A percentile compares a stretch with the other conserved stretches of the same genome.
Conservation (phyloP, 2,888 invertebrate genomes). For the Caenorhabditis angaria region DNA sequence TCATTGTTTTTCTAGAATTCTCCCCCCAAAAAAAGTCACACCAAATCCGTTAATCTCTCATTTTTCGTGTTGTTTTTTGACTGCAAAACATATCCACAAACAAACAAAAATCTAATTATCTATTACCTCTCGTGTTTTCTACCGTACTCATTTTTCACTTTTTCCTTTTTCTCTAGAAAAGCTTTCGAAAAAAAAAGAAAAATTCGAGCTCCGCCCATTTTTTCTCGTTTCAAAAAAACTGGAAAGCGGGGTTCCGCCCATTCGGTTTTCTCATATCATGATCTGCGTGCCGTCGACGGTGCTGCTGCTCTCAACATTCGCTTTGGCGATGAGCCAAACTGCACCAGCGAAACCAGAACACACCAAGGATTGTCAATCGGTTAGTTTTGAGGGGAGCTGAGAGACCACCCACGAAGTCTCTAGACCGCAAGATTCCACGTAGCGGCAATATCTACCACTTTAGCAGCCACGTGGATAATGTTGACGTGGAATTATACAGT, state of each 20-base stretch:
- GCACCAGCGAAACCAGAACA: slow-evolving; percentile 8
- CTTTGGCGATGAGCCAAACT: slow-evolving; percentile 20
- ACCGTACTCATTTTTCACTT: neutral
- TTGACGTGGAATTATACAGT: too few relatives aligned
- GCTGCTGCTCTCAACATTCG: slow-evolving; percentile 19
- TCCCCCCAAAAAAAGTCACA: neutral
- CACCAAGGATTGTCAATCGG: slow-evolving; percentile 42
- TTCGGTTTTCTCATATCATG: slow-evolving; percentile 23
- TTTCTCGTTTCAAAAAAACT: neutral
- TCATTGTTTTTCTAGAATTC: neutral
- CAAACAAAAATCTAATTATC: slow-evolving; percentile 1
- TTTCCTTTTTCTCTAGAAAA: neutral
- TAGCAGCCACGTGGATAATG: too few relatives aligned
- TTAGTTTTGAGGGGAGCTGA: too few relatives aligned
- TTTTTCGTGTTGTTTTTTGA: neutral
- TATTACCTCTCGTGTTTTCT: neutral
- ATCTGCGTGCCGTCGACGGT: slow-evolving; percentile 34
- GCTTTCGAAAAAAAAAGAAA: neutral
- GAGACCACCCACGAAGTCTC: too few relatives aligned
- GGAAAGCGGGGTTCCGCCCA: neutral
- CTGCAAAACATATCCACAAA: neutral
- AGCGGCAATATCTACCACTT: too few relatives aligned
- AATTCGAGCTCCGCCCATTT: neutral
- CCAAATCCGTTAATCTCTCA: slow-evolving; percentile 3
- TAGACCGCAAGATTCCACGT: too few relatives aligned